Base-by-base conservation (phyloP, 2,888 invertebrate genomes). In the Automeris io region DNA sequence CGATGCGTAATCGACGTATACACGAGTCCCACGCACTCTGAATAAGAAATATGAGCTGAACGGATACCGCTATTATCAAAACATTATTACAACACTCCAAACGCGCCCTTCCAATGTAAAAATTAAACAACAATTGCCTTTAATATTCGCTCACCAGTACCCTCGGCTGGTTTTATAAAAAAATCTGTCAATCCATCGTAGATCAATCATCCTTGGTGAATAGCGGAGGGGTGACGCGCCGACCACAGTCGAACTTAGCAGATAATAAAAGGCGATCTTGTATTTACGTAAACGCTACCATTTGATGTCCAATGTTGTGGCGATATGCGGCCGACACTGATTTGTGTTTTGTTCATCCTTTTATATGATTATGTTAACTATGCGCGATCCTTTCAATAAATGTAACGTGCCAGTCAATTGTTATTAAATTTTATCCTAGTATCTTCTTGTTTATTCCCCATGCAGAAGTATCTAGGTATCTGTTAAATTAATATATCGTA, bases 111-210 rank as follows among this genome's bases (percentile, higher is more conserved):
- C 74, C 51, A 75, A 75, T 73, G 73, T 83, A 81, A 85, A 85
- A 86, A 85, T 86, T 85, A 83, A 83, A 85, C 83, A 85, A 86
- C 86, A 86, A 86, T 86, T 85, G 86, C 83, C 85, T 85, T 83
- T 85, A 85, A 85, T 85, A 85, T 77, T 81, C 79, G 74, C 74
- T 77, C 60, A 69, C 72, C 66, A 71, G 74, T 75, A 74, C 74
- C 78, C 73, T 70, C 63, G 64, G 61, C 71, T 75, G 79, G 78
- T 79, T 75, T 72, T 66, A 68, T 70, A 80, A 85, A 80, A 75
- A 85, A 85, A 83, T 66, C 86, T 85, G 86, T 86, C 86, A 85
- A 86, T 86, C 86, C 75, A 71, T 76, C 60, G 76, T 74, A 80
- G 83, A 86, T 86, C 86, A 86, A 86, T 86, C 86, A 86, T 85